Conservation (phyloP, 2,888 invertebrate species). For the Drosophila anceps region DNA sequence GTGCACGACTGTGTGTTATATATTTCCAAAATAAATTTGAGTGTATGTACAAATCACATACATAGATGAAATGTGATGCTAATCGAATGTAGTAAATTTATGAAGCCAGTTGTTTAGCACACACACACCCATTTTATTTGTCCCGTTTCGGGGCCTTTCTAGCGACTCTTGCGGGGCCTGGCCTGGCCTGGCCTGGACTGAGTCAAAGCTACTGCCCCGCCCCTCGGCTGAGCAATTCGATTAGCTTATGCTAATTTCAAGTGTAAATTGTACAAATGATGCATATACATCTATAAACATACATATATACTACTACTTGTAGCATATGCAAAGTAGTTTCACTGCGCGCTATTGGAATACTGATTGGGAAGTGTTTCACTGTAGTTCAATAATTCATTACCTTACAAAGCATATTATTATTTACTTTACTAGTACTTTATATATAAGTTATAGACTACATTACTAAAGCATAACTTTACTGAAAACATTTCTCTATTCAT, state of each 20-base stretch:
- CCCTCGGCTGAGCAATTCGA: conserved; percentile 22
- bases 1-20: conserved; percentile 19
- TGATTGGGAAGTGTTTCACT: not conserved
- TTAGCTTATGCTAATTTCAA: conserved; percentile 43
- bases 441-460: no score
- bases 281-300: not conserved
- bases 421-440: not conserved
- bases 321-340: not conserved
- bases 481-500: no score
- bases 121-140: conserved; percentile 51
- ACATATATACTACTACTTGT: not conserved
- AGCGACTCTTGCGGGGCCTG: conserved; percentile 20
- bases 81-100: conserved; percentile 34
- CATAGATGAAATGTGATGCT: conserved; percentile 35
- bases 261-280: conserved; percentile 50
- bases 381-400: not conserved
- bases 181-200: conserved; percentile 11
- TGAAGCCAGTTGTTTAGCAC: conserved; percentile 35
- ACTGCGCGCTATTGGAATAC: not conserved
- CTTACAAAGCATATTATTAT: not conserved
- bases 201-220: conserved; percentile 10
- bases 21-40: conserved; percentile 1
- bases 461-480: no score
- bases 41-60: not conserved
- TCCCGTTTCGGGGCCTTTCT: conserved; percentile 16